phyloP scores from a whole-genome alignment of 2,113 vertebrate species.

The Solenodon paradoxus region DNA sequence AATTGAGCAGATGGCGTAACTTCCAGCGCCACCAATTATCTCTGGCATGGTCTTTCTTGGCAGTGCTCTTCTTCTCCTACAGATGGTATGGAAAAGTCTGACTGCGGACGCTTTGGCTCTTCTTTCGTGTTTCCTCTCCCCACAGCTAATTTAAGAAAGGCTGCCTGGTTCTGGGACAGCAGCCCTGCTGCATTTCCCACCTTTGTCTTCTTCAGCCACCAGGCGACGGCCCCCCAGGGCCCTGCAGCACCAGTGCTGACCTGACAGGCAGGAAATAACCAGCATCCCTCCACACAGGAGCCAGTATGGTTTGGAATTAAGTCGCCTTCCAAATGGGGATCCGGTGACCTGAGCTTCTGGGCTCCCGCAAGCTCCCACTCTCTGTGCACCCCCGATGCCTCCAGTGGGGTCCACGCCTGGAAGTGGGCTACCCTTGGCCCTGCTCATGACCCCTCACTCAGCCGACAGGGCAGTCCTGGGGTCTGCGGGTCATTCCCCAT shows the following conservation, averaged over 20 bases:
- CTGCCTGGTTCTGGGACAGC: not conserved
- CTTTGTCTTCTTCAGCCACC: conserved; percentile 33
- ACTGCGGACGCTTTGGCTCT: conserved; percentile 67
- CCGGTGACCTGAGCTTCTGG: not conserved
- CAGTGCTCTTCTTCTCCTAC: conserved; percentile 49
- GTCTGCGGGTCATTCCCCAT: not conserved
- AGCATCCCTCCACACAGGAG: not conserved
- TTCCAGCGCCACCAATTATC: conserved; percentile 52
- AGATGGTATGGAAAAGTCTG: conserved; percentile 68
- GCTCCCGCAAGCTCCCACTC: not conserved
- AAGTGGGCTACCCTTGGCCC: not conserved
- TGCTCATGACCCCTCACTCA: not conserved
- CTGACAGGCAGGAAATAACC: not conserved
- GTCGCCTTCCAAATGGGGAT: not conserved
- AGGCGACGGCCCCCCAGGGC: not conserved
- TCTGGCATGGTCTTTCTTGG: conserved; percentile 39
- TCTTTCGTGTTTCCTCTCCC: conserved; percentile 51
- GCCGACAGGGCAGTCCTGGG: not conserved
- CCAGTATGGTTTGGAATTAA: not conserved
- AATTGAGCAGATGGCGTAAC: not conserved
- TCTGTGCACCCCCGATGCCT: not conserved
- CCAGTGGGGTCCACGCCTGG: not conserved
- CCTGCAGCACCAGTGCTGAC: not conserved
- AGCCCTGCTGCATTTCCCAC: not conserved
- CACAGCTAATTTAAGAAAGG: conserved; percentile 66